Evolutionary conservation across 2,113 vertebrate genomes (phyloP), one percentile per base, ranked within the genome.

Genomic region (Siphamia tubifer): DNA sequence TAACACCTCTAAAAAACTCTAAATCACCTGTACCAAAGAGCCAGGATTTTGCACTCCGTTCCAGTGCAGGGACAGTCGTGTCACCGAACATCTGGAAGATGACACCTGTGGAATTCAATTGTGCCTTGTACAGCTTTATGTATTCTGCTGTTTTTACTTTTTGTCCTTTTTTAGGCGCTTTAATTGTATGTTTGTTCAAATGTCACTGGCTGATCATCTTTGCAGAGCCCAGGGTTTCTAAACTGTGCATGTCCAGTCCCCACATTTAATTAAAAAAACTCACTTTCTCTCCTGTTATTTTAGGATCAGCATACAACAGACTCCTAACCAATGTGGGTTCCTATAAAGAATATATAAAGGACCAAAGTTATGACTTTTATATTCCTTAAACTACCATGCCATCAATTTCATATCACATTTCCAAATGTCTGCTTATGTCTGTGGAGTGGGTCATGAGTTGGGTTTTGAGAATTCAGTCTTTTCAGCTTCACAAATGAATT

Each of bases 51-150:
- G 57, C 69, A 81, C 69, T 85, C 49, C 63, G 47, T 47, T 47
- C 28, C 34, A 49, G 32, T 17, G 5, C 43, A 39, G 68, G 21
- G 62, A 35, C 1, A 1, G 10, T 32, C 5, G 0, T 40, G 31
- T 76, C 67, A 57, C 23, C 77, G 21, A 9, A 44, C 10, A 39
- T 16, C 43, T 54, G 42, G 28, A 68, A 55, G 62, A 70, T 23
- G 5, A 47, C 6, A 19, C 49, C 52, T 71, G 39, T 80, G 70
- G 68, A 87, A 75, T 60, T 73, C 61, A 78, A 77, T 63, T 44
- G 77, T 92, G 84, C 86, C 89, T 92, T 90, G 60, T 79, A 74
- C 53, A 78, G 53, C 67, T 67, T 64, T 7, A 57, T 70, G 54
- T 17, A n/a, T 65, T 48, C 45, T 44, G 53, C 31, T 55, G 28